phyloP scores from a whole-genome alignment of 2,888 invertebrate species.

The Caenorhabditis afra region DNA sequence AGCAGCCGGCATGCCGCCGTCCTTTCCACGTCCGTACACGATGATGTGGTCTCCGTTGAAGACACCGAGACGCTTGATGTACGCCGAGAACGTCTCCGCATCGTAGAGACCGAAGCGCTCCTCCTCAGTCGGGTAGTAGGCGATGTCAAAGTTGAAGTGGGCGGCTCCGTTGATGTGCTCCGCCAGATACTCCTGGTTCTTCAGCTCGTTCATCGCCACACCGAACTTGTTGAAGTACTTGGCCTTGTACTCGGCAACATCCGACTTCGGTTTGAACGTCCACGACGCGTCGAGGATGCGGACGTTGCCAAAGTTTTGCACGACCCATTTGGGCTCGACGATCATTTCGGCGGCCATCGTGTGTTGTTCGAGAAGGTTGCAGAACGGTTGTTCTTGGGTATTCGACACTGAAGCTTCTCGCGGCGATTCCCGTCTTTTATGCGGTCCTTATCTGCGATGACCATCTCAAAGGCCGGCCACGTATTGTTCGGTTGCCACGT shows the following conservation, averaged over 20 bases:
- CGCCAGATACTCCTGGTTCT: constrained; percentile 58
- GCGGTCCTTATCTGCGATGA: too few species aligned
- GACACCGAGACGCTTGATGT: constrained; percentile 70
- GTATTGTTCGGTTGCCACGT: constrained; percentile 17
- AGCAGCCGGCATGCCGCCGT: constrained; percentile 72
- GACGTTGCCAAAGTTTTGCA: constrained; percentile 60
- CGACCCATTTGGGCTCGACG: constrained; percentile 62
- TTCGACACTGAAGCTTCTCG: too few species aligned
- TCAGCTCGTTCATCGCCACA: constrained; percentile 61
- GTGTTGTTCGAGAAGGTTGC: background rate
- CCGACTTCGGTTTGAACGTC: constrained; percentile 55
- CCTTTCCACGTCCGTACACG: constrained; percentile 68
- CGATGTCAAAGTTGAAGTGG: constrained; percentile 73
- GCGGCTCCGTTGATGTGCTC: constrained; percentile 71
- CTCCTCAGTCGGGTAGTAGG: constrained; percentile 70
- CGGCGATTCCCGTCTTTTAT: too few species aligned
- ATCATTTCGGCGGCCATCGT: constrained; percentile 57
- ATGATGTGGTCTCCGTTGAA: constrained; percentile 70
- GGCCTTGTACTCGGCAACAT: constrained; percentile 62
- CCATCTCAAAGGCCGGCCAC: too few species aligned
- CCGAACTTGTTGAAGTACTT: constrained; percentile 72
- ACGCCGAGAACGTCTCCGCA: constrained; percentile 70
- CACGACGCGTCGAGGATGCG: constrained; percentile 61
- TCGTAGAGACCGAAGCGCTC: constrained; percentile 69
- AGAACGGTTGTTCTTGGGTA: too few species aligned